phyloP scores from a whole-genome alignment of 2,888 invertebrate species.

The Chesias legatella region DNA sequence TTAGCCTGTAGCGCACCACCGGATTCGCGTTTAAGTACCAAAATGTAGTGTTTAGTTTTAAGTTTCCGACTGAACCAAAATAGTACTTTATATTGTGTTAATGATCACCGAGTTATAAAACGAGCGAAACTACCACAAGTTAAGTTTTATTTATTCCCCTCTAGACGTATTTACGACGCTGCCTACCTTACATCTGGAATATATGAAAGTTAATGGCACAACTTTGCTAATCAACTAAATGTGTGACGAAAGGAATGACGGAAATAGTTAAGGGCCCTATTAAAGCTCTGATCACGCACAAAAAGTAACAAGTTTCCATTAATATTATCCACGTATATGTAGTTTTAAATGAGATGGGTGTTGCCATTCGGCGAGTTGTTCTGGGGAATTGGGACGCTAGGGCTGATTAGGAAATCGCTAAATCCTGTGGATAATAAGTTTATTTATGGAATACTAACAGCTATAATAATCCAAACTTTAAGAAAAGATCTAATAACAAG shows the following conservation, averaged over 20 bases:
- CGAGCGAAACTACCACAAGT: slow-evolving; percentile 42
- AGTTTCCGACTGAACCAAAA: slow-evolving; percentile 80
- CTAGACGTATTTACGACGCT: slow-evolving; percentile 26
- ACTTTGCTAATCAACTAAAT: slow-evolving; percentile 52
- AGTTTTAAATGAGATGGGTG: slow-evolving; percentile 14
- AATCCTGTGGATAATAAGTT: no score
- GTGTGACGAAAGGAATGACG: slow-evolving; percentile 43
- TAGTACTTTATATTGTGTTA: slow-evolving; percentile 72
- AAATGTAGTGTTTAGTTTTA: slow-evolving; percentile 74
- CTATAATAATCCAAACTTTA: no score
- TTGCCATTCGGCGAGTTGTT: slow-evolving; percentile 13
- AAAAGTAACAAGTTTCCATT: slow-evolving; percentile 30
- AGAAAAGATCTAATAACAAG: no score
- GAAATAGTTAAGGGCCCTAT: slow-evolving; percentile 55
- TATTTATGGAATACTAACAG: no score
- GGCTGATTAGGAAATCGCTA: slow-evolving; percentile 4
- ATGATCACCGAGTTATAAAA: slow-evolving; percentile 69
- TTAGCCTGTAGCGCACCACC: slow-evolving; percentile 38
- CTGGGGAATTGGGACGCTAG: not conserved
- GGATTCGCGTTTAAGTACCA: slow-evolving; percentile 65
- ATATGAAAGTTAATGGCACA: slow-evolving; percentile 37
- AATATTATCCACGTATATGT: slow-evolving; percentile 35
- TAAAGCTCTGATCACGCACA: slow-evolving; percentile 38
- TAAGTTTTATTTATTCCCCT: slow-evolving; percentile 31
- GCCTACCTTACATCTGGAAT: slow-evolving; percentile 28